Base-by-base conservation (phyloP, 2,113 vertebrate species). In the Bos javanicus region DNA sequence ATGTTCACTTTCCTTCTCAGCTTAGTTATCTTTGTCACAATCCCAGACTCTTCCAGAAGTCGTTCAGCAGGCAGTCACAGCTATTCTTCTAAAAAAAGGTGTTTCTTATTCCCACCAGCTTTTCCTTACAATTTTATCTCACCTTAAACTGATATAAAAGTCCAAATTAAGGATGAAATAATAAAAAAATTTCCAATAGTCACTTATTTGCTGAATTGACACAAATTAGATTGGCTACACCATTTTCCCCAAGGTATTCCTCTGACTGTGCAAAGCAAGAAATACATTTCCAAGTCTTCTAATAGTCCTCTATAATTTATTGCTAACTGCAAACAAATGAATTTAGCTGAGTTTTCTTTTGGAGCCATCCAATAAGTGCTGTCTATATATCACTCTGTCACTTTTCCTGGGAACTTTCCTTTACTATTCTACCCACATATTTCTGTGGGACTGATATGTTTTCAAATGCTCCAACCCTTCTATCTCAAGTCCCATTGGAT, bases 121-220 rank as follows among this genome's bases (percentile, higher is more conserved):
- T 94, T 62, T 83, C 36, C 30, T 84, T 74, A n/a, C 21, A 46
- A 52, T n/a, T 90, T 90, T 78, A 43, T 87, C 50, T 87, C 64
- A 87, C 36, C 92, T 83, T 36, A 52, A 97, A 36, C 25, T 96
- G 39, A 67, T 87, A 46, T 30, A 56, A 94, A 94, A 93, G 87
- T 87, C 11, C 81, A 90, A 95, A 57, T 56, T 92, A 90, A 78
- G 33, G 21, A 19, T 71, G 52, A 26, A 60, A 46, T 85, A 78
- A 85, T 90, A 33, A 81, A 84, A 17, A 17, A 62, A 14, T 76
- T 95, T 78, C 56, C 81, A 84, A 90, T 17, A 56, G 50, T 54
- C 36, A 91, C 14, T 39, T 90, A 83, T 36, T 90, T 87, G 36
- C 82, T 91, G 71, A 82, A 94, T 96, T 84, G 88, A 43, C 50